A percentile compares a stretch with the other conserved stretches of the same genome.
Conservation (phyloP, 1,140 invertebrate genomes). For the Phymorhynchus buccinoides region DNA sequence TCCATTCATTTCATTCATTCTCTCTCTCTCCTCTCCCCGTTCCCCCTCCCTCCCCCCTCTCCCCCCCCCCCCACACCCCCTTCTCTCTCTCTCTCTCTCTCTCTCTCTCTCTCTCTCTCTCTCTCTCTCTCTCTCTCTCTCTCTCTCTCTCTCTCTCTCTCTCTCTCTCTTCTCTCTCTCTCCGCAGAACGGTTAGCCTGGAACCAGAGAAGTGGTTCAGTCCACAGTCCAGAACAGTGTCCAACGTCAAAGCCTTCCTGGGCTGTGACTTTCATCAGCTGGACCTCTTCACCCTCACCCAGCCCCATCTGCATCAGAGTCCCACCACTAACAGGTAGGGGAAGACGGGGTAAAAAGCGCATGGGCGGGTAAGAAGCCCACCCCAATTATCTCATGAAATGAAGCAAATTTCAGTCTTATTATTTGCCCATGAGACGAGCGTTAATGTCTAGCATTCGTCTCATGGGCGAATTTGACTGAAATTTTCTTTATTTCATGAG, state of each 20-base stretch:
- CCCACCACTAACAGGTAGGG: neutral
- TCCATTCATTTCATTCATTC: too few relatives aligned
- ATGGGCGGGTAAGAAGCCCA: neutral
- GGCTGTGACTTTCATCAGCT: slow-evolving; percentile 3
- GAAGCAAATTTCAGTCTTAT: too few relatives aligned
- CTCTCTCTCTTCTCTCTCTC: too few relatives aligned
- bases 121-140: neutral
- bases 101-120: neutral
- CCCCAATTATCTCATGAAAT: too few relatives aligned
- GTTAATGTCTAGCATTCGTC: too few relatives aligned
- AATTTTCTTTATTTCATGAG: too few relatives aligned
- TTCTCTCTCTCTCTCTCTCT: neutral
- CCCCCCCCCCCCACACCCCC: too few relatives aligned
- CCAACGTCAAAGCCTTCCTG: slow-evolving; percentile 18
- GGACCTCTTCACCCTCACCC: slow-evolving; percentile 29
- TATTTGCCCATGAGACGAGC: too few relatives aligned
- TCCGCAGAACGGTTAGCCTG: too few relatives aligned
- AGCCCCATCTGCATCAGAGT: slow-evolving; percentile 27
- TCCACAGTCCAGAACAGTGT: neutral
- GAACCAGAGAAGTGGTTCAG: neutral
- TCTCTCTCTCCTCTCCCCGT: neutral
- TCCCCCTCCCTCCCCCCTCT: neutral
- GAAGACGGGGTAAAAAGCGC: too few relatives aligned
- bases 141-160: neutral
- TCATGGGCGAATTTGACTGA: too few relatives aligned